Conservation (phyloP, 1,140 invertebrate species). For the Drosophila nannoptera region DNA sequence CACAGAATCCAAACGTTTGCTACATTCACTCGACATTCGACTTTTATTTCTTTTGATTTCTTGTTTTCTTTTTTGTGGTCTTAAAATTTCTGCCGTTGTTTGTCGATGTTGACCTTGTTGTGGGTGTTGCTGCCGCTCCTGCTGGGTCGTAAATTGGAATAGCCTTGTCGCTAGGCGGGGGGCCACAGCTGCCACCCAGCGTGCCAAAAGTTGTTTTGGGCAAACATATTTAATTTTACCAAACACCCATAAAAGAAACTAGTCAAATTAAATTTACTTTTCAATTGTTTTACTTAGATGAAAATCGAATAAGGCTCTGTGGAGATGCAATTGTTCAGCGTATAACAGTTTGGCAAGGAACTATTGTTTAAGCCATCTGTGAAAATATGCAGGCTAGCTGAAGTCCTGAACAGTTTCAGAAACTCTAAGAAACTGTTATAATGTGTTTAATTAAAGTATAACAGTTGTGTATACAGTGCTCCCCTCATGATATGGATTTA, state of each 20-base stretch:
- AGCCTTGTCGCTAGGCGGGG: not conserved
- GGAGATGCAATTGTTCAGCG: not conserved
- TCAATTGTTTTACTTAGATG: constrained; percentile 1
- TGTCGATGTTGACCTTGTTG: constrained; percentile 22
- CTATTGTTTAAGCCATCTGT: not conserved
- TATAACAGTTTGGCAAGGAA: not conserved
- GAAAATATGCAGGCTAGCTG: not conserved
- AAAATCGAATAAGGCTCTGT: not conserved
- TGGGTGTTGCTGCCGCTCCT: constrained; percentile 2
- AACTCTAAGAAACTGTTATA: not conserved
- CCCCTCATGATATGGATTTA: too few species aligned
- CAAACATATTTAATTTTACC: constrained; percentile 54
- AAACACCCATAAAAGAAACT: constrained; percentile 40
- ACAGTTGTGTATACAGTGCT: not conserved
- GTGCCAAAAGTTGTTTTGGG: constrained; percentile 11
- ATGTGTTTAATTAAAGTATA: not conserved
- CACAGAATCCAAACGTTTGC: not conserved
- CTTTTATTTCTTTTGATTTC: constrained; percentile 13
- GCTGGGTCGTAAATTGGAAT: constrained; percentile 29
- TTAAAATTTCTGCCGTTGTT: constrained; percentile 32
- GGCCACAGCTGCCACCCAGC: not conserved
- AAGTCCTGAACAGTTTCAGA: too few species aligned
- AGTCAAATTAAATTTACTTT: constrained; percentile 34
- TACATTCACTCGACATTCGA: constrained; percentile 28
- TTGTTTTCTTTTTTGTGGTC: constrained; percentile 36